phyloP scores from a whole-genome alignment of 2,113 vertebrate species.

The Agapornis roseicollis region DNA sequence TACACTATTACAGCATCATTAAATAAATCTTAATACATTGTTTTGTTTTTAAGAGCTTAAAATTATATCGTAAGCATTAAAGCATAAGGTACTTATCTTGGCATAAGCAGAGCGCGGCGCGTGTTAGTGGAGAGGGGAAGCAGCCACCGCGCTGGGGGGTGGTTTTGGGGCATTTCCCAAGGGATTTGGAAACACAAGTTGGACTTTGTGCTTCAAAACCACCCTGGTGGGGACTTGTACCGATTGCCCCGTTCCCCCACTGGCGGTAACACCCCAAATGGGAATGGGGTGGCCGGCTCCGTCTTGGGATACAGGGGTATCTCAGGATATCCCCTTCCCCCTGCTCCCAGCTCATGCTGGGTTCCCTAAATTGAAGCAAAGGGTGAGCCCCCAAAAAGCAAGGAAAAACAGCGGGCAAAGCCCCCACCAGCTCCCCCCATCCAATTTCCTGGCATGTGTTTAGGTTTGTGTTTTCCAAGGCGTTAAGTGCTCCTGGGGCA shows the following conservation, averaged over 20 bases:
- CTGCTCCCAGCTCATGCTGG: background rate
- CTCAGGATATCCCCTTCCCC: background rate
- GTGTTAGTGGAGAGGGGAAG: constrained; percentile 49
- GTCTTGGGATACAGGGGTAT: background rate
- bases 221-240: background rate
- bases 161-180: background rate
- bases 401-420: background rate
- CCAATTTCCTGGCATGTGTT: background rate
- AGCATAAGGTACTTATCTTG: constrained; percentile 47
- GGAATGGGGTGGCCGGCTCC: rapidly evolving
- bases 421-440: background rate
- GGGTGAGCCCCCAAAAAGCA: background rate
- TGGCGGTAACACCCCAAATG: background rate
- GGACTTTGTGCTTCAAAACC: background rate
- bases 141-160: background rate
- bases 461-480: constrained; percentile 39
- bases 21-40: constrained; percentile 50
- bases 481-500: constrained; percentile 52
- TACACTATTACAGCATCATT: constrained; percentile 46
- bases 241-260: background rate
- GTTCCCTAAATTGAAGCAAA: background rate
- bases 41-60: constrained; percentile 53
- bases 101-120: constrained; percentile 11
- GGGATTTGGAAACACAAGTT: background rate
- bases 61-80: constrained; percentile 50